These are phyloP conservation scores for Ennomos erosarius DNA, from an alignment of 2,888 invertebrate species.

Conservation along the genomic window DNA sequence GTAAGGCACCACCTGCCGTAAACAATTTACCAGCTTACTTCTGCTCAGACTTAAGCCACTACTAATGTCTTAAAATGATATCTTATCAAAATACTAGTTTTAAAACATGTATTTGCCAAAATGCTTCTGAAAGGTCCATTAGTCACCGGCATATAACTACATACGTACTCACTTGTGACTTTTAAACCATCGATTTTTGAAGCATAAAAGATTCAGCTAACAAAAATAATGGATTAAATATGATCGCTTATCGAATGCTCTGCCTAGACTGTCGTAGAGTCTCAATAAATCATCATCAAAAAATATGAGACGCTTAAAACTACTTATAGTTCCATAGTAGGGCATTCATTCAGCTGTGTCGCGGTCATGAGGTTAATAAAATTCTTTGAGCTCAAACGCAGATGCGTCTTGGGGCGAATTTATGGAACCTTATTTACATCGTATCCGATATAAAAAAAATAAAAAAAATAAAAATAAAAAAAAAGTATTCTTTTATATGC, in stretches of 20 bases:
- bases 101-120: neutral
- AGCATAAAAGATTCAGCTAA: too few relatives aligned
- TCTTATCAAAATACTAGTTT: neutral
- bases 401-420: conserved; percentile 32
- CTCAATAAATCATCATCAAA: too few relatives aligned
- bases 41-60: neutral
- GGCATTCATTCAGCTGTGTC: neutral
- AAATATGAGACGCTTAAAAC: too few relatives aligned
- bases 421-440: conserved; percentile 37
- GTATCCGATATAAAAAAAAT: conserved; percentile 21
- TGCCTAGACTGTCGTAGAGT: too few relatives aligned
- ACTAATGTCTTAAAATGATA: conserved; percentile 4
- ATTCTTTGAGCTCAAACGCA: conserved; percentile 31
- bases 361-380: conserved; percentile 25
- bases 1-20: conserved; percentile 13
- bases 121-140: conserved; percentile 3
- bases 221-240: too few relatives aligned
- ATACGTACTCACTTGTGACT: too few relatives aligned
- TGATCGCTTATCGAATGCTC: too few relatives aligned
- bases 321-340: too few relatives aligned
- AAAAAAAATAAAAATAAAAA: too few relatives aligned
- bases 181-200: too few relatives aligned
- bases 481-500: conserved; percentile 16
- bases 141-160: too few relatives aligned
- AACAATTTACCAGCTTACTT: conserved; percentile 4